Evolutionary conservation across 2,797 vertebrate species (phyloP).

Genomic region (Acomys russatus): DNA sequence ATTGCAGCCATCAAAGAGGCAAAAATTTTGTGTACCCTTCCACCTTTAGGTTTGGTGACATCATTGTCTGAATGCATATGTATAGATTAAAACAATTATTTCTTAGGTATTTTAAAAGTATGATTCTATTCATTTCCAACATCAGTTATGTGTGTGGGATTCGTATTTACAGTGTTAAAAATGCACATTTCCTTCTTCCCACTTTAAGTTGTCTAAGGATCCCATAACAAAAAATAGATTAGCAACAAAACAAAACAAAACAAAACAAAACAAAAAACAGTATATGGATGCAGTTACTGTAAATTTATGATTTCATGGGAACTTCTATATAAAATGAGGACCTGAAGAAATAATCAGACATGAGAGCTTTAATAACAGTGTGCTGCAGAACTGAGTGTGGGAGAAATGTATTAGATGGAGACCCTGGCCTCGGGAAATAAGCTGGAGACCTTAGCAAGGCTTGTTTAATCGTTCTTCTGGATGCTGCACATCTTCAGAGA

Average conservation of each 20-base stretch:
- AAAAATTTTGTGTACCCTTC: no score
- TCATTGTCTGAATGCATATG: not conserved
- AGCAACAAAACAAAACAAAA: no score
- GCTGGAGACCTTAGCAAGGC: not conserved
- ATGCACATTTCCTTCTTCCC: not conserved
- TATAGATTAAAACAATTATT: constrained; percentile 59
- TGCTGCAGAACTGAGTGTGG: not conserved
- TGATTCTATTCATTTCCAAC: constrained; percentile 44
- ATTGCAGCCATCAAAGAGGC: not conserved
- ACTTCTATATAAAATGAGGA: not conserved
- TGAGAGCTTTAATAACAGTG: not conserved
- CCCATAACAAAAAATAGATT: not conserved
- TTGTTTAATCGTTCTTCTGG: not conserved
- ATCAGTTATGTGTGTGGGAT: not conserved
- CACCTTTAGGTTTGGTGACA: not conserved
- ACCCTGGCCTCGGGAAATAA: not conserved
- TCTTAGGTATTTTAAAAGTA: constrained; percentile 28
- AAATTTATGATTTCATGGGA: not conserved
- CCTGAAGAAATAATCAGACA: not conserved
- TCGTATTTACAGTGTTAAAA: not conserved
- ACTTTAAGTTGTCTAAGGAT: not conserved
- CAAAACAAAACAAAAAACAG: not conserved
- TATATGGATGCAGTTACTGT: not conserved
- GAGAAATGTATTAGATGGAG: not conserved
- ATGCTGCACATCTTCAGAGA: not conserved